Evolutionary conservation across 2,888 invertebrate species (phyloP), one percentile per base, ranked within the genome.

Genomic region (Scelioninae gen. 2): DNA sequence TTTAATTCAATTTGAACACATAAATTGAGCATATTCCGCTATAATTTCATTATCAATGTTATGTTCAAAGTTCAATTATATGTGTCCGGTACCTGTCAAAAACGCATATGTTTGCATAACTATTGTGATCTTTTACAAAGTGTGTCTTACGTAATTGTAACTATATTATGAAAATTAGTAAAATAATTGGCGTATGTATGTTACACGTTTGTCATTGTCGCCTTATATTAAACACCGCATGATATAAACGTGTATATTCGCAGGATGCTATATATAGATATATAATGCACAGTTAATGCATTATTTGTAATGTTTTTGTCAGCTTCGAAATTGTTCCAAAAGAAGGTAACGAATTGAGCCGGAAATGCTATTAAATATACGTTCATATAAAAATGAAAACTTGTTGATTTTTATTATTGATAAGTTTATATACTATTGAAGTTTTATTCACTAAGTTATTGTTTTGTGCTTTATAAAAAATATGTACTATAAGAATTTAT

Each of bases 71-170:
- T 43, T 58, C 1, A 18, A 13, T 41, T 52, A 13, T 37, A 25
- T 25, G 28, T 67, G 35, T 71, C 46, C 48, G 31, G n/a, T 61
- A 41, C 35, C 63, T 70, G 48, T 70, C 43, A 63, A 64, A 50
- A 63, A 35, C 37, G 11, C 50, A 83, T 86, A 87, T 86, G 86
- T 87, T 88, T 88, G 87, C 88, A 87, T 89, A 80, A 87, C 85
- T 84, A 88, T 89, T 87, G 87, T 87, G 86, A 87, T 87, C 85
- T 78, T 82, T 81, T 82, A 80, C 78, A 80, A 83, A 80, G 73
- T 77, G 77, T 80, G 77, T 80, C 77, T 79, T 77, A 76, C 78
- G 76, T 77, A 74, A 80, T 80, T 79, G 77, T 79, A 77, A 76
- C 76, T 72, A 69, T 52, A 61, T 33, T 53, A 64, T 50, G 15